These are phyloP conservation scores for Pollicipes pollicipes DNA, from an alignment of 1,140 invertebrate species.

Conservation along the genomic window DNA sequence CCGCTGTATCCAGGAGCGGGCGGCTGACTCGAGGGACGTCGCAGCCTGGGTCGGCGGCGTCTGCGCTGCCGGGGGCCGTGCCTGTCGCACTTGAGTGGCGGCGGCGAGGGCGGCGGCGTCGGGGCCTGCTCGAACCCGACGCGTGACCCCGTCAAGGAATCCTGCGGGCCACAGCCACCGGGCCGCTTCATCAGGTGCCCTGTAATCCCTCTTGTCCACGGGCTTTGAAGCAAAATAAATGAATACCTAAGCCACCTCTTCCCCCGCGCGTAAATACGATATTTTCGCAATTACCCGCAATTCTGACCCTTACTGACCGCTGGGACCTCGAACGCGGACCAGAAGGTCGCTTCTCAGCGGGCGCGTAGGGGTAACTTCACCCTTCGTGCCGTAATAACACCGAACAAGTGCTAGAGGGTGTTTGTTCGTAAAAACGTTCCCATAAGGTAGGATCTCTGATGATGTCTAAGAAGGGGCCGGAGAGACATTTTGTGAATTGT, in stretches of 20 bases:
- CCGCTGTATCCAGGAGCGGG: too few relatives aligned
- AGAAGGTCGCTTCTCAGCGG: background rate
- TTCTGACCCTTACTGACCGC: background rate
- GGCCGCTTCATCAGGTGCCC: background rate
- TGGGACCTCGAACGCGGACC: background rate
- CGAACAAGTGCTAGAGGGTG: background rate
- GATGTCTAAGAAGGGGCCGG: background rate
- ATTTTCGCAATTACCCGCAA: background rate
- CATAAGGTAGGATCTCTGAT: background rate
- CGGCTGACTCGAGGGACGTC: too few relatives aligned
- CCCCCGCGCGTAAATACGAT: background rate
- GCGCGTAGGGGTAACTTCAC: background rate
- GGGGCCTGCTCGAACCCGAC: too few relatives aligned
- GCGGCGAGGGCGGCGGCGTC: too few relatives aligned
- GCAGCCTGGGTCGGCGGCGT: too few relatives aligned
- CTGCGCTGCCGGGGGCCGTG: too few relatives aligned
- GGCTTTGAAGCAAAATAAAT: background rate
- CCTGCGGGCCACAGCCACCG: too few relatives aligned
- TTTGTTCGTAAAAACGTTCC: background rate
- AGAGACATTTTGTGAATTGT: slow-evolving; percentile 1
- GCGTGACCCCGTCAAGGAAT: too few relatives aligned
- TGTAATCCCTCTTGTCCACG: background rate
- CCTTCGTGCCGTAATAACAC: background rate
- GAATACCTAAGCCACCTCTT: background rate
- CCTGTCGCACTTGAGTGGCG: too few relatives aligned